A percentile compares a stretch with the other conserved stretches of the same genome.
Evolutionary conservation across 2,113 vertebrate genomes (phyloP).

Genomic region (Cryptotis parvus): DNA sequence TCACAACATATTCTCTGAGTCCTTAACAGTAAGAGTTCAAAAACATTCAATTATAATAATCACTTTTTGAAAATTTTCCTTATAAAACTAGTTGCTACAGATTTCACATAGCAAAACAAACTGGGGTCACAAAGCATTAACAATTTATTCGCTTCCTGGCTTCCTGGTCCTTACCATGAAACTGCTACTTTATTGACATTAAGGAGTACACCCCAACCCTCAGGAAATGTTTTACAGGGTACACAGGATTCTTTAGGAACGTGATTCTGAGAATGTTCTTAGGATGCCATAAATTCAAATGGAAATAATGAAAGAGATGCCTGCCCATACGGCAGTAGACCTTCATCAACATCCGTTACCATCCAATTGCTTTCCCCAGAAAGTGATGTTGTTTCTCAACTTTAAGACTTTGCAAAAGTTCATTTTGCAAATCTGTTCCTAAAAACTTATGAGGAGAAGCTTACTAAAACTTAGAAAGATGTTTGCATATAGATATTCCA

Average conservation of each 20-base stretch:
- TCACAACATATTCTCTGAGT: conserved; percentile 79
- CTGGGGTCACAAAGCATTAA: conserved; percentile 47
- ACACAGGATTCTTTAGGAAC: background rate
- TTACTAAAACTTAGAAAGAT: no score
- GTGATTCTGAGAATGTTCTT: conserved; percentile 22
- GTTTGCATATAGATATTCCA: background rate
- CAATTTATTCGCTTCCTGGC: conserved; percentile 31
- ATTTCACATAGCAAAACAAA: conserved; percentile 62
- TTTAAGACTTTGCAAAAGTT: no score
- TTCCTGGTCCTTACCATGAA: conserved; percentile 1
- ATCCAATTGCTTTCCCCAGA: conserved; percentile 13
- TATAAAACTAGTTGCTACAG: background rate
- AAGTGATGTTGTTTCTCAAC: background rate
- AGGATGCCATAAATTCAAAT: background rate
- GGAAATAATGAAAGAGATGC: conserved; percentile 45
- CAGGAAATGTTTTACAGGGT: conserved; percentile 46
- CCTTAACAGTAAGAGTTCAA: conserved; percentile 77
- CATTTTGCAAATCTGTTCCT: conserved; percentile 8
- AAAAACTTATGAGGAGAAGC: background rate
- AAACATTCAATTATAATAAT: background rate
- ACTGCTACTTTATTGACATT: background rate
- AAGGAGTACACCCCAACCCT: background rate
- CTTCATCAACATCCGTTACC: background rate
- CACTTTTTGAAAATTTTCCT: conserved; percentile 52
- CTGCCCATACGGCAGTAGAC: background rate